phyloP scores from a whole-genome alignment of 2,113 vertebrate genomes.

The Hypocryptadius cinnamomeus region DNA sequence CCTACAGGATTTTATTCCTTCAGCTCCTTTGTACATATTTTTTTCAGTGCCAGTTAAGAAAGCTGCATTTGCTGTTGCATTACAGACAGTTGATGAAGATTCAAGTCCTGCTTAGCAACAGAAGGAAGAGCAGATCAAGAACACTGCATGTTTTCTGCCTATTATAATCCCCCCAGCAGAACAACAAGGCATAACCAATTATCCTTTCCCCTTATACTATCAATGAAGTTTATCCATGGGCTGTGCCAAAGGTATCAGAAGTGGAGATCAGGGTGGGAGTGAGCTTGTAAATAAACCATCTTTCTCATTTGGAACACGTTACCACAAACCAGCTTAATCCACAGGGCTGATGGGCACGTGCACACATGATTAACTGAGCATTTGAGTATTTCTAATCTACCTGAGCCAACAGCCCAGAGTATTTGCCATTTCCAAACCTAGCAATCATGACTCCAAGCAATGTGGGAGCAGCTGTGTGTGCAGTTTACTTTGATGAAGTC shows the following conservation, averaged over 20 bases:
- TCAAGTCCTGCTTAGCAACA: not conserved
- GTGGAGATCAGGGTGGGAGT: not conserved
- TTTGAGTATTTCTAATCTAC: not conserved
- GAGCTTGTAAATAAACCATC: not conserved
- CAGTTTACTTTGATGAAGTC: conserved; percentile 9
- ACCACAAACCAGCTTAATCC: not conserved
- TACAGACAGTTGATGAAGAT: not conserved
- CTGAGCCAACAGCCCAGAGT: not conserved
- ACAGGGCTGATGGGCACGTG: not conserved
- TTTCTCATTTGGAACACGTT: not conserved
- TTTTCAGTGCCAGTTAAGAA: not conserved
- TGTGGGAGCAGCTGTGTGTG: not conserved
- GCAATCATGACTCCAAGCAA: not conserved
- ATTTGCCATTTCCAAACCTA: not conserved
- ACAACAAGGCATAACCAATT: not conserved
- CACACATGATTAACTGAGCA: not conserved
- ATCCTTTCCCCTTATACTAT: not conserved
- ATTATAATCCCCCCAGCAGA: not conserved
- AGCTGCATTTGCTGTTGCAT: not conserved
- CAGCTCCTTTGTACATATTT: not conserved
- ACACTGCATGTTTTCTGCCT: not conserved
- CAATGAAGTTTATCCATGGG: not conserved
- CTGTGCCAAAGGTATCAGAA: not conserved
- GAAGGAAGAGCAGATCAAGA: not conserved
- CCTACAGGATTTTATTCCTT: not conserved